phyloP scores from a whole-genome alignment of 2,888 invertebrate genomes.

The Drosophila borealis region DNA sequence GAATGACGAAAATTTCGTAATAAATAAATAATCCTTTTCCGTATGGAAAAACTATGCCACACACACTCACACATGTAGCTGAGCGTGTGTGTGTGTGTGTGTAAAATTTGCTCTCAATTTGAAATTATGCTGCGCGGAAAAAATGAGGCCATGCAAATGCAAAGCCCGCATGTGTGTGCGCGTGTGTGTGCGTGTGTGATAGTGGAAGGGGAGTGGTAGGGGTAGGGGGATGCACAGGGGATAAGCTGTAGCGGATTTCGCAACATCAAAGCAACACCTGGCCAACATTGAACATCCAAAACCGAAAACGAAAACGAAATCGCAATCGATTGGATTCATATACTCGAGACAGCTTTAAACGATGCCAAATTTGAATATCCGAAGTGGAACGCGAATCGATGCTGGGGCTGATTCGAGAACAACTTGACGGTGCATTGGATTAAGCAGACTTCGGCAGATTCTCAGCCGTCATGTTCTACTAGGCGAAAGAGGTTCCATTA shows the following conservation, averaged over 20 bases:
- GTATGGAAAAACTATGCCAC: conserved; percentile 72
- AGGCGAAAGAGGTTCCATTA: no score
- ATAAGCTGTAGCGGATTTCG: conserved; percentile 48
- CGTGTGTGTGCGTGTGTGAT: conserved; percentile 3
- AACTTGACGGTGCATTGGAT: no score
- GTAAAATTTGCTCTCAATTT: conserved; percentile 78
- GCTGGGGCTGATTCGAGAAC: background rate
- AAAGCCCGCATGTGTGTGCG: conserved; percentile 62
- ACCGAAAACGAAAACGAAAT: conserved; percentile 44
- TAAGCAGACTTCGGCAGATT: no score
- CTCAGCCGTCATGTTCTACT: no score
- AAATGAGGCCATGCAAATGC: conserved; percentile 77
- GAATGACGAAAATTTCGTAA: conserved; percentile 80
- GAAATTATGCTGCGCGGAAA: conserved; percentile 63
- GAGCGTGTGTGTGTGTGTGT: conserved; percentile 23
- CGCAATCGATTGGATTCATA: conserved; percentile 51
- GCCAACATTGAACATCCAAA: conserved; percentile 52
- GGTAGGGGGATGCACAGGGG: background rate
- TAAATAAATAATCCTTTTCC: conserved; percentile 77
- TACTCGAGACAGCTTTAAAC: conserved; percentile 42
- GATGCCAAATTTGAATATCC: conserved; percentile 43
- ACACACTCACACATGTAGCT: conserved; percentile 12
- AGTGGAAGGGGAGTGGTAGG: background rate
- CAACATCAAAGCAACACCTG: conserved; percentile 71
- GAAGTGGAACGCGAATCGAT: background rate